Evolutionary conservation across 1,140 invertebrate genomes (phyloP), one percentile per base, ranked within the genome.

Genomic region (Harlomillsia oculata): DNA sequence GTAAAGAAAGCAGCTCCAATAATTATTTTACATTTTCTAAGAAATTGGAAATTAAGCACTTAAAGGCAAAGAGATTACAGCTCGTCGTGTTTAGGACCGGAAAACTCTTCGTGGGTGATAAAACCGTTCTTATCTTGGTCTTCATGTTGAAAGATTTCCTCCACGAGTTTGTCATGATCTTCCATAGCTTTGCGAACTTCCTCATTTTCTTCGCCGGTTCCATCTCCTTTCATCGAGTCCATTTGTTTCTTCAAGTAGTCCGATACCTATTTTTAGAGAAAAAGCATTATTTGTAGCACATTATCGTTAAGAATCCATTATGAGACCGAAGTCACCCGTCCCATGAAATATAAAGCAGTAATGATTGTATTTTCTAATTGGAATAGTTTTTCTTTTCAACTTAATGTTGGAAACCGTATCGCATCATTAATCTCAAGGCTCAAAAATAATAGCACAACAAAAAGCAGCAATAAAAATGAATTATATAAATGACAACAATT

Each of bases 61-160:
- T 21, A 5, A n/a, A n/a, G n/a, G n/a, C n/a, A n/a, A n/a, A n/a
- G n/a, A n/a, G n/a, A 26, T 60, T 56, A 96, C 67, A 97, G 81
- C 74, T 97, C 92, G 71, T 97, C 93, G 73, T 96, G 92, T 71
- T 96, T 97, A 16, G 92, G 92, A 6, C 91, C 92, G 21, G 85
- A 91, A 77, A 97, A 97, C 72, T 97, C 93, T 26, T 90, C 88
- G 72, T 91, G 86, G 49, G 89, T 93, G 65, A 97, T 97, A 74
- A 83, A 91, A 30, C 92, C 93, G 69, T 94, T 92, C 72, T 89
- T 91, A 71, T 95, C 89, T 70, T 87, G 88, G 70, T 95, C 90
- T 74, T 97, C 92, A 69, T 96, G 91, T 70, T 93, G 86, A 80
- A 97, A 96, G 62, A 96, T 95, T 68, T 95, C 91, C 70, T 94